Evolutionary conservation across 2,797 vertebrate genomes (phyloP).

Genomic region (Periparus ater): DNA sequence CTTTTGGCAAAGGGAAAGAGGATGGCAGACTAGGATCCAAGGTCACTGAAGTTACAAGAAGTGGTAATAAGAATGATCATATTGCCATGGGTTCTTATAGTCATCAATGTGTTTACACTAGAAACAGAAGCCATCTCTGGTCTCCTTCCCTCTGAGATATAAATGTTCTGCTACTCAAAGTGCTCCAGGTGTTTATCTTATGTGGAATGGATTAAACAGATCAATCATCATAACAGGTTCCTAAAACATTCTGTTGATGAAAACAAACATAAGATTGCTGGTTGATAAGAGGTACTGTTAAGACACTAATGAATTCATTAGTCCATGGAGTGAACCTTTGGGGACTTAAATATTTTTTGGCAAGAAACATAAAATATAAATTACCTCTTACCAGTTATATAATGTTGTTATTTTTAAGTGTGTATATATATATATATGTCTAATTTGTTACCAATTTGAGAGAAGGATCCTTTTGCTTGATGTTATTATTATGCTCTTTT

Average conservation of each 20-base stretch:
- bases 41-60: neutral
- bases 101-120: neutral
- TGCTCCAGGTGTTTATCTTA: conserved; percentile 7
- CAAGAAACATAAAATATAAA: neutral
- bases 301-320: neutral
- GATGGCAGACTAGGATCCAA: neutral
- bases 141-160: too few species aligned
- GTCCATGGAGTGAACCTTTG: neutral
- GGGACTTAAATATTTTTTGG: neutral
- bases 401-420: neutral
- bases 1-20: neutral
- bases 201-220: neutral
- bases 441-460: neutral
- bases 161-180: neutral
- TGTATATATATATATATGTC: neutral
- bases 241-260: neutral
- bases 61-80: neutral
- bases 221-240: conserved; percentile 7
- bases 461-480: neutral
- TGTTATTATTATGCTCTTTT: neutral
- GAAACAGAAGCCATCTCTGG: neutral
- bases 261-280: conserved; percentile 27
- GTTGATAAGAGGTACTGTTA: conserved; percentile 1
- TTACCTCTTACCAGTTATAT: neutral
- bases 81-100: neutral